Conservation (phyloP, 2,797 vertebrate species). For the Rallus crepitans region DNA sequence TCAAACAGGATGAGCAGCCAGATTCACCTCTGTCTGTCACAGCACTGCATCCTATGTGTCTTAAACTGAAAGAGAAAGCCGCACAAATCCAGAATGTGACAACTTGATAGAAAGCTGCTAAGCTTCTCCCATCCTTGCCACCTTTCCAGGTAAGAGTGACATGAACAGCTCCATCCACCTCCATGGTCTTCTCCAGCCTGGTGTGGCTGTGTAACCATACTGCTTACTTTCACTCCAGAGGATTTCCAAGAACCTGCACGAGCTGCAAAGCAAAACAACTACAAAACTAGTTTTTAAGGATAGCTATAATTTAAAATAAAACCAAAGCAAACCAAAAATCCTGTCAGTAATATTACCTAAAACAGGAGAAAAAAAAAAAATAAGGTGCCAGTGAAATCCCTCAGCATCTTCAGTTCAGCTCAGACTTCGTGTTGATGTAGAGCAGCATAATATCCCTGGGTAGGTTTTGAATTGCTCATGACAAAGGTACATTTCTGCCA, state of each 20-base stretch:
- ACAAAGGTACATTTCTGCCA: conserved; percentile 32
- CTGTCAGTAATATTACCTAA: not conserved
- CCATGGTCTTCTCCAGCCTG: not conserved
- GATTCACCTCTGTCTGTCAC: not conserved
- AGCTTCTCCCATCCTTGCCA: not conserved
- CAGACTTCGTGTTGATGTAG: not conserved
- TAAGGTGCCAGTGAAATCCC: not conserved
- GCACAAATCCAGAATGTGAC: not conserved
- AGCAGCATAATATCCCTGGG: conserved; percentile 3
- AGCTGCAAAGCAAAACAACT: not conserved
- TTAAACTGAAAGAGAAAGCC: not conserved
- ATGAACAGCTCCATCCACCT: not conserved
- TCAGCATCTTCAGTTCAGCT: not conserved
- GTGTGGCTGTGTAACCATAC: not conserved
- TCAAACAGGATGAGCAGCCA: not conserved
- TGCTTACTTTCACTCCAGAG: not conserved
- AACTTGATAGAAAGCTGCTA: not conserved
- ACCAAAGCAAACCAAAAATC: not conserved
- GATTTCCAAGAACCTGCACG: not conserved
- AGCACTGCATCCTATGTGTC: not conserved
- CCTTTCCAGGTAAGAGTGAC: not conserved
- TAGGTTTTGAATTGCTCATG: conserved; percentile 24
- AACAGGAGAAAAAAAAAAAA: not conserved
- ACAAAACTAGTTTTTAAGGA: not conserved
- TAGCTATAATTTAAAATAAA: not conserved